Percentiles rank a stretch among this genome's conserved stretches.
These are phyloP conservation scores for Haliclona indistincta DNA, from an alignment of 37 sponge, comb jelly and placozoan species.

Conservation along the genomic window DNA sequence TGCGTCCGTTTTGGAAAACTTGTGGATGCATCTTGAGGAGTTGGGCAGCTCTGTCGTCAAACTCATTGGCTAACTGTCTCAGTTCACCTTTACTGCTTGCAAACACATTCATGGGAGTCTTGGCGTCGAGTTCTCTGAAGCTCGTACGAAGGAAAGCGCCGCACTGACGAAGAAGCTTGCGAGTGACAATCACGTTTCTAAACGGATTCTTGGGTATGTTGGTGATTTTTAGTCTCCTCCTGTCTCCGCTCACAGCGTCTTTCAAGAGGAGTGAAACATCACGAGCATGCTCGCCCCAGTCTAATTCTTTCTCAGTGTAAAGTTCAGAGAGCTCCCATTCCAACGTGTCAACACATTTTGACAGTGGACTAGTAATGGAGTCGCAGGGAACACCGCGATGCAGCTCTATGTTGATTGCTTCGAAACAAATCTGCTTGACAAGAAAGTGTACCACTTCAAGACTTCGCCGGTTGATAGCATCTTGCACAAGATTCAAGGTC, in stretches of 20 bases:
- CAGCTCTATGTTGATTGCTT: slow-evolving; percentile 32
- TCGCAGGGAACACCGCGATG: slow-evolving; percentile 9
- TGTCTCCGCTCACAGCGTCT: not conserved
- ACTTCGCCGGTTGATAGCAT: slow-evolving; percentile 14
- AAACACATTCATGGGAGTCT: slow-evolving; percentile 51
- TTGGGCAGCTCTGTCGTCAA: not conserved
- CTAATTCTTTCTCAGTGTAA: slow-evolving; percentile 4
- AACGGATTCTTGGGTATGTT: not conserved
- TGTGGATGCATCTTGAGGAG: not conserved
- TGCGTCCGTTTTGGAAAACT: not conserved
- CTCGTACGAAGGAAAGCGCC: slow-evolving; percentile 1
- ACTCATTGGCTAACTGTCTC: not conserved
- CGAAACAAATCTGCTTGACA: slow-evolving; percentile 42
- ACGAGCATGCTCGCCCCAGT: slow-evolving; percentile 20
- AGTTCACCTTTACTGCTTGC: slow-evolving; percentile 28
- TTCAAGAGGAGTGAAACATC: slow-evolving; percentile 6
- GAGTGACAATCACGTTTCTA: not conserved
- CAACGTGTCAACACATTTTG: slow-evolving; percentile 3
- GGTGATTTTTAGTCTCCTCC: not conserved
- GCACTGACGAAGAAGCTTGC: slow-evolving; percentile 18
- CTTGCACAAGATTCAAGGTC: slow-evolving; percentile 9
- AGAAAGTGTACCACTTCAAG: slow-evolving; percentile 36
- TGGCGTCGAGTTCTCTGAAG: slow-evolving; percentile 41
- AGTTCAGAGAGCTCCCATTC: slow-evolving; percentile 41
- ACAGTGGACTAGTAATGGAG: slow-evolving; percentile 18